Percentiles rank a stretch among this genome's conserved stretches.
Conservation (phyloP, 37 sponge, comb jelly and placozoan genomes). For the Spongia lamella region DNA sequence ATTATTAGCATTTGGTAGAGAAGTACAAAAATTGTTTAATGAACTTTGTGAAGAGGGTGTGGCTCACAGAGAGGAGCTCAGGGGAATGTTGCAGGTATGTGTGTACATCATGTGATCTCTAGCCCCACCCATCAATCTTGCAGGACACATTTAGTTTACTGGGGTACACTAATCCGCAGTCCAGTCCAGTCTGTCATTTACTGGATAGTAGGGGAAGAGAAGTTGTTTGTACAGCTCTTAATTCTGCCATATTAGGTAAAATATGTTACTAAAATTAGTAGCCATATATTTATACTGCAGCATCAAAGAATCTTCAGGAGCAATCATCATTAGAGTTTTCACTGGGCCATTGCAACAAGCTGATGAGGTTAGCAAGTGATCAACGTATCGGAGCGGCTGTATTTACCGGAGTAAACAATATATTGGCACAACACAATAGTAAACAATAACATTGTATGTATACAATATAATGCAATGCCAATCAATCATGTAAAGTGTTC, state of each 20-base stretch:
- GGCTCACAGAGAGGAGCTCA: constrained; percentile 27
- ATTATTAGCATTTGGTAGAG: constrained; percentile 74
- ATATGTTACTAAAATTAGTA: not conserved
- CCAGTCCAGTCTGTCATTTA: constrained; percentile 86
- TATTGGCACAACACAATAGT: constrained; percentile 27
- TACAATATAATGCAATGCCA: too few species aligned
- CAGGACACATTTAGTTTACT: constrained; percentile 93
- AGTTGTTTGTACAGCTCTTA: constrained; percentile 81
- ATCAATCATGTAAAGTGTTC: too few species aligned
- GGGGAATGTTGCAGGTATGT: constrained; percentile 50
- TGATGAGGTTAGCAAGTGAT: constrained; percentile 61
- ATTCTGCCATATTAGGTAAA: constrained; percentile 88
- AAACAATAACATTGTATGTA: too few species aligned
- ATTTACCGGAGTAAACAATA: constrained; percentile 79
- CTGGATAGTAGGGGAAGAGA: constrained; percentile 80
- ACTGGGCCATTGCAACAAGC: constrained; percentile 72
- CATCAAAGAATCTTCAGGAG: constrained; percentile 70
- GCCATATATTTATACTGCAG: constrained; percentile 27
- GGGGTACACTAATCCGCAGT: constrained; percentile 87
- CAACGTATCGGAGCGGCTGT: constrained; percentile 79
- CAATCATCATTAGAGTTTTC: constrained; percentile 86
- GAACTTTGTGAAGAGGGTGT: not conserved
- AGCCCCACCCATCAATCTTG: constrained; percentile 4
- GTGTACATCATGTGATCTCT: constrained; percentile 10
- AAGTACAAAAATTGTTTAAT: constrained; percentile 52